phyloP scores from a whole-genome alignment of 2,797 vertebrate species.

The Megalops cyprinoides region DNA sequence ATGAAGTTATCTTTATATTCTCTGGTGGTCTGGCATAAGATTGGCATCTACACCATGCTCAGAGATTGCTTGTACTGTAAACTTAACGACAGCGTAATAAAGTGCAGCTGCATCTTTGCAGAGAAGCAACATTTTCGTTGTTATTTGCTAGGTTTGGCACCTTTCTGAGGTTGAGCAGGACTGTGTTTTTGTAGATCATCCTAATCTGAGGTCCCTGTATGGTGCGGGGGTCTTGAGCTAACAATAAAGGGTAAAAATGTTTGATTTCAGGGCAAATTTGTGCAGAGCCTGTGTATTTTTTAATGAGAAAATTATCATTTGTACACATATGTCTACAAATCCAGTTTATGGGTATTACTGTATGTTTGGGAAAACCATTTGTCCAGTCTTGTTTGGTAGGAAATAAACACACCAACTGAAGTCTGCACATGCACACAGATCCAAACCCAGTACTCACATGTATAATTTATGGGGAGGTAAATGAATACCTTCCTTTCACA shows the following conservation, averaged over 20 bases:
- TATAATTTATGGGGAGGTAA: conserved; percentile 9
- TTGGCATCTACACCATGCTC: background rate
- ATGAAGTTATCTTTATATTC: conserved; percentile 21
- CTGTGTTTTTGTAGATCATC: background rate
- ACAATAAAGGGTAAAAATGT: background rate
- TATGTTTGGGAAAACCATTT: background rate
- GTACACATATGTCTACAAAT: too few species aligned
- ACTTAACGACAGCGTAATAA: background rate
- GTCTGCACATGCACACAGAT: background rate
- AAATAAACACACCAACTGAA: background rate
- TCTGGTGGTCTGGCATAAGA: background rate
- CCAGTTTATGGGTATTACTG: too few species aligned
- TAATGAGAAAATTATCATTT: too few species aligned
- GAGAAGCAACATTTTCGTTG: background rate
- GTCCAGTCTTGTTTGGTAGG: background rate
- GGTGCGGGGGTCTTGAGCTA: too few species aligned
- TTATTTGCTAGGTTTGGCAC: background rate
- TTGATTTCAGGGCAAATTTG: background rate
- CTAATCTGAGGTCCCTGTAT: background rate
- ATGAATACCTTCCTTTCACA: conserved; percentile 14
- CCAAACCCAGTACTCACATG: background rate
- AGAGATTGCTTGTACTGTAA: background rate
- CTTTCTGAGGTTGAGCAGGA: background rate
- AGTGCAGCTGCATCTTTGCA: conserved; percentile 8
- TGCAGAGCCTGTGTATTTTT: background rate